These are phyloP conservation scores for Grapholita molesta DNA, from an alignment of 1,140 invertebrate genomes.

Conservation along the genomic window DNA sequence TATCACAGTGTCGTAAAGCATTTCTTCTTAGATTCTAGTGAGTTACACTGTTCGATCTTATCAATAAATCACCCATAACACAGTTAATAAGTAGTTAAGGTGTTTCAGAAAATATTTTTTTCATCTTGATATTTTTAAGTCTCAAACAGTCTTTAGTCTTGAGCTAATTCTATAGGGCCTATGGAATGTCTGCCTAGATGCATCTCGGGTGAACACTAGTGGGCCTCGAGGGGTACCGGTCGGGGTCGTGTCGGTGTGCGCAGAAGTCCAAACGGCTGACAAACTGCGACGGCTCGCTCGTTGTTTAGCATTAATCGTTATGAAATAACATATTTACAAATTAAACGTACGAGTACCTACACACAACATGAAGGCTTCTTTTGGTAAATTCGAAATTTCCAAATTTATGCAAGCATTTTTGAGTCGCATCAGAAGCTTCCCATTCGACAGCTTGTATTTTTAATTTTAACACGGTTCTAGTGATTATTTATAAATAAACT, in stretches of 20 bases:
- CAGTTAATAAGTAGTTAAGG: conserved; percentile 68
- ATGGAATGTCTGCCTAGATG: conserved; percentile 67
- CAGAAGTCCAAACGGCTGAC: conserved; percentile 71
- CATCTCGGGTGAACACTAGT: conserved; percentile 27
- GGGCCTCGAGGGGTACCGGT: not conserved
- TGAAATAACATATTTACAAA: conserved; percentile 72
- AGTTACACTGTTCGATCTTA: conserved; percentile 74
- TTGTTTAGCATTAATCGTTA: conserved; percentile 69
- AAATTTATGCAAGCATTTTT: conserved; percentile 29
- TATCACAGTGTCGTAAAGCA: conserved; percentile 76
- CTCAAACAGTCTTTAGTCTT: conserved; percentile 74
- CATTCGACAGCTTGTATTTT: not conserved
- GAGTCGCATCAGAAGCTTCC: conserved; percentile 44
- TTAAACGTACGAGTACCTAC: conserved; percentile 66
- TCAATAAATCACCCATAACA: conserved; percentile 74
- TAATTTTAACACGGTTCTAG: not conserved
- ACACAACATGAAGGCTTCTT: conserved; percentile 58
- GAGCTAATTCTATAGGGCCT: conserved; percentile 71
- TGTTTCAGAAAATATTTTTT: conserved; percentile 74
- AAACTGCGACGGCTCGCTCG: conserved; percentile 61
- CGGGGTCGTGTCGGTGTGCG: conserved; percentile 43
- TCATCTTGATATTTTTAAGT: conserved; percentile 68
- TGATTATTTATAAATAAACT: conserved; percentile 44
- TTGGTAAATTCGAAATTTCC: conserved; percentile 53
- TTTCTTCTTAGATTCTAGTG: conserved; percentile 76